Conservation (phyloP, 2,113 vertebrate species). For the Dinomys branickii region DNA sequence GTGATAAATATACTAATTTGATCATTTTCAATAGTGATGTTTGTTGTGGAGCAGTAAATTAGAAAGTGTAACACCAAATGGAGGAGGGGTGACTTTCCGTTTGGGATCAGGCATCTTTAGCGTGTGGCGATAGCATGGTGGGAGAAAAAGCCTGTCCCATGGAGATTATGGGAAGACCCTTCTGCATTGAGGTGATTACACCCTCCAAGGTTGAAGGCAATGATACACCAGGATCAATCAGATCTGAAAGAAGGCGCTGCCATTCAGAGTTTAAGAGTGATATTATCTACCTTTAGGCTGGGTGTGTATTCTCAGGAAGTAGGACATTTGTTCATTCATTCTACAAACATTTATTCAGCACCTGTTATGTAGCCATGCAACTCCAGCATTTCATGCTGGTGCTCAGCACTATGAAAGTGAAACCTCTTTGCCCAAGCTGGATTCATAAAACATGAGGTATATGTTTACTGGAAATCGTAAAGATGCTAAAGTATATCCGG, state of each 20-base stretch:
- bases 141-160: not conserved
- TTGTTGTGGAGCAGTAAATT: not conserved
- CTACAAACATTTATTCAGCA: conserved; percentile 29
- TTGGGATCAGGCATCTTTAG: not conserved
- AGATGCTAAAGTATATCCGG: not conserved
- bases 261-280: not conserved
- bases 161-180: not conserved
- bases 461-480: not conserved
- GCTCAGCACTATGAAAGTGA: conserved; percentile 31
- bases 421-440: not conserved
- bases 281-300: not conserved
- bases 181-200: not conserved
- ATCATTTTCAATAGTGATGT: not conserved
- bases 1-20: not conserved
- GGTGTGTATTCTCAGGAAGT: conserved; percentile 37
- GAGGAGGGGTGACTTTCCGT: not conserved
- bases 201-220: not conserved
- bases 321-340: not conserved
- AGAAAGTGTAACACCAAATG: not conserved
- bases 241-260: not conserved
- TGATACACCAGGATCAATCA: not conserved
- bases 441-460: not conserved
- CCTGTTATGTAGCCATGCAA: not conserved
- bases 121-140: not conserved
- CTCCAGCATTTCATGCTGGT: not conserved